phyloP scores from a whole-genome alignment of 2,888 invertebrate genomes.

The Cosmia trapezina region DNA sequence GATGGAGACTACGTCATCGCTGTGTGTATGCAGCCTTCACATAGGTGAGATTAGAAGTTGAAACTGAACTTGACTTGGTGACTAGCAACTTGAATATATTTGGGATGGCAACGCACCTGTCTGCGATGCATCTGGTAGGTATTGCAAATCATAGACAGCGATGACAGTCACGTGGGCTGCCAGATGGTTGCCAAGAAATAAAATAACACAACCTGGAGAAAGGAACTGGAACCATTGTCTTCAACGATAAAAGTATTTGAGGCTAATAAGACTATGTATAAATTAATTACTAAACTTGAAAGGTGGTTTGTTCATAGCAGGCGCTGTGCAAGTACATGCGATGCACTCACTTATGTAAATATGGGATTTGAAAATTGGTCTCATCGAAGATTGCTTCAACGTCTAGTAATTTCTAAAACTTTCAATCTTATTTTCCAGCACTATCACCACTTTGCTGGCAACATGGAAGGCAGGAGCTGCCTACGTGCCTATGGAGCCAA shows the following conservation, averaged over 20 bases:
- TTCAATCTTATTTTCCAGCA: conserved; percentile 69
- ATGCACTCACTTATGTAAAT: background rate
- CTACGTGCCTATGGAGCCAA: conserved; percentile 95
- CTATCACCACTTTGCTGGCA: conserved; percentile 92
- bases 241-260: background rate
- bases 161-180: background rate
- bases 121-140: background rate
- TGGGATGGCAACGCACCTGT: background rate
- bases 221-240: background rate
- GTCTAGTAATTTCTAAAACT: background rate
- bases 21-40: conserved; percentile 94
- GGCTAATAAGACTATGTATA: background rate
- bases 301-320: background rate
- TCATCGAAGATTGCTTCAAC: background rate
- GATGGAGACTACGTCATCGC: conserved; percentile 94
- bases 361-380: background rate
- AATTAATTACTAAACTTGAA: background rate
- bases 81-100: background rate
- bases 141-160: background rate
- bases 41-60: conserved; percentile 82
- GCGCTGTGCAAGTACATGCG: background rate
- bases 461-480: conserved; percentile 96
- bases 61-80: background rate
- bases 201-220: background rate
- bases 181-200: background rate